Evolutionary conservation across 2,113 vertebrate species (phyloP).

Genomic region (Marcusenius ussheri): DNA sequence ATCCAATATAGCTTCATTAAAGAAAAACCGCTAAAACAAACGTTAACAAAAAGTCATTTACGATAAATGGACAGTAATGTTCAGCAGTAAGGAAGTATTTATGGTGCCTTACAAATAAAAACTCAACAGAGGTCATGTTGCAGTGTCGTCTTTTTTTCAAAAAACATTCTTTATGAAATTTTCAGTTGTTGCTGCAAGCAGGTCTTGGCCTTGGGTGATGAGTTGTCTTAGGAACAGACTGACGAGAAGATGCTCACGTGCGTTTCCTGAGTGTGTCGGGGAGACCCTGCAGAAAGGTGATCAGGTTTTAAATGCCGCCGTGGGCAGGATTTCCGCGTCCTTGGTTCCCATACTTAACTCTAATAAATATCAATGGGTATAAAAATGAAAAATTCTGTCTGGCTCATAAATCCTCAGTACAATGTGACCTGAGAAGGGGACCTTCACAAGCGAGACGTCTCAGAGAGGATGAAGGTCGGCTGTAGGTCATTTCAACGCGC

Average conservation of each 20-base stretch:
- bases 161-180: not conserved
- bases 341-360: not conserved
- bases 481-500: not conserved
- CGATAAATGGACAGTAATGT: slow-evolving; percentile 57
- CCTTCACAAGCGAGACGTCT: not conserved
- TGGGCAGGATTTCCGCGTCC: not conserved
- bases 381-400: not conserved
- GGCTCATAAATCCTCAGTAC: not conserved
- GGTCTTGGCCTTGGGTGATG: not conserved
- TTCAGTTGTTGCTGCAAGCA: not conserved
- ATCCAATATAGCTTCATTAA: slow-evolving; percentile 49
- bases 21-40: slow-evolving; percentile 48
- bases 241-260: not conserved
- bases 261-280: not conserved
- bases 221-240: not conserved
- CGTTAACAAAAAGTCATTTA: slow-evolving; percentile 46
- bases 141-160: slow-evolving; percentile 22
- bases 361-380: not conserved
- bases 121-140: slow-evolving; percentile 53
- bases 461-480: not conserved
- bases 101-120: slow-evolving; percentile 77
- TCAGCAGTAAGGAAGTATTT: slow-evolving; percentile 73
- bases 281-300: not conserved
- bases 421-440: not conserved
- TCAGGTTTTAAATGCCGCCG: not conserved